These are phyloP conservation scores for Tillus elongatus DNA, from an alignment of 2,888 invertebrate genomes.

Conservation along the genomic window DNA sequence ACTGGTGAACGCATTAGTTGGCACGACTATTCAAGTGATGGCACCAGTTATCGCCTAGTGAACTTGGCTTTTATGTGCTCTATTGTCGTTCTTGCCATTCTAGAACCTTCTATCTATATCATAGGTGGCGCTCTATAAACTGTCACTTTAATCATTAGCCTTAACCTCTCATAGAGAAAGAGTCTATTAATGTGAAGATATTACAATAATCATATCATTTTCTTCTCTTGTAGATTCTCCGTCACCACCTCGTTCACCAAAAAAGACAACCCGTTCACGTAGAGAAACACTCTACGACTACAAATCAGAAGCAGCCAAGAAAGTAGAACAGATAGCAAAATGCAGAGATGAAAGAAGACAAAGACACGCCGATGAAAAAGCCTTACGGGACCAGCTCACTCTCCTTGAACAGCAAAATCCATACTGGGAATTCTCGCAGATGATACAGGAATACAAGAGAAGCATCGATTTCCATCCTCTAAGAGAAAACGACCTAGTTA, in stretches of 20 bases:
- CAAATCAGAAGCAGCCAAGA: conserved; percentile 49
- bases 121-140: too few relatives aligned
- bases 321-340: conserved; percentile 91
- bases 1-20: too few relatives aligned
- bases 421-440: conserved; percentile 91
- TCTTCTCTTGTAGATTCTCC: not conserved
- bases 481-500: conserved; percentile 69
- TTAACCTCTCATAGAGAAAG: too few relatives aligned
- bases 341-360: conserved; percentile 88
- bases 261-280: not conserved
- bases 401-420: conserved; percentile 89
- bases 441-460: conserved; percentile 84
- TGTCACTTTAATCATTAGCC: too few relatives aligned
- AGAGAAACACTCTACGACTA: conserved; percentile 30
- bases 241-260: not conserved
- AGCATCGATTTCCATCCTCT: conserved; percentile 82
- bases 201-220: too few relatives aligned
- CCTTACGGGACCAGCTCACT: conserved; percentile 81
- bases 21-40: too few relatives aligned
- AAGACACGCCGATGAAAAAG: conserved; percentile 77
- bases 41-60: too few relatives aligned
- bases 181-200: too few relatives aligned
- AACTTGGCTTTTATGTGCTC: too few relatives aligned
- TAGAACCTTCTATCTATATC: too few relatives aligned
- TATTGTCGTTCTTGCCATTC: too few relatives aligned